Evolutionary conservation across 1,140 invertebrate species (phyloP).

Genomic region (Hormaphis cornu): DNA sequence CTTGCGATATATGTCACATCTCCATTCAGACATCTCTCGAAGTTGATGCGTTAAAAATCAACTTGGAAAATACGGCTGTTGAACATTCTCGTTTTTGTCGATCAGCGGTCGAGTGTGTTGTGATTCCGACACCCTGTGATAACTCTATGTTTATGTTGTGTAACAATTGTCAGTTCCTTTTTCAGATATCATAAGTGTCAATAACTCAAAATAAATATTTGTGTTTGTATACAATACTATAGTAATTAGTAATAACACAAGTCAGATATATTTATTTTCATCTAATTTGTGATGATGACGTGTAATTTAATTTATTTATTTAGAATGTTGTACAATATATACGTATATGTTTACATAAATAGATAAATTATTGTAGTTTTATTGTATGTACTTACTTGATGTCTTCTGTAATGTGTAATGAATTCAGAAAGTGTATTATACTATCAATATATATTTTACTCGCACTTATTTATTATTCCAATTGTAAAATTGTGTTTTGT

Average conservation of each 20-base stretch:
- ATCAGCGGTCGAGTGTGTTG: not conserved
- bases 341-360: too few relatives aligned
- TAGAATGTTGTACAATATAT: too few relatives aligned
- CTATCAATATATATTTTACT: too few relatives aligned
- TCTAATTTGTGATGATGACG: not conserved
- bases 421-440: too few relatives aligned
- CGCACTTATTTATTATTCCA: conserved; percentile 16
- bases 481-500: conserved; percentile 7
- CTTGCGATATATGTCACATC: conserved; percentile 10
- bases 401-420: too few relatives aligned
- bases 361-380: too few relatives aligned
- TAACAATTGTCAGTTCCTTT: conserved; percentile 27
- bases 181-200: conserved; percentile 10
- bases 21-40: conserved; percentile 11
- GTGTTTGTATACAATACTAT: not conserved
- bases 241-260: too few relatives aligned
- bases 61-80: conserved; percentile 8
- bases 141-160: conserved; percentile 26
- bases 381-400: too few relatives aligned
- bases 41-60: conserved; percentile 10
- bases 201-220: not conserved
- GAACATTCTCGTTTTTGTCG: conserved; percentile 23
- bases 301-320: too few relatives aligned
- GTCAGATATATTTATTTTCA: not conserved
- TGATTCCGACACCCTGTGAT: conserved; percentile 12